phyloP scores from a whole-genome alignment of 2,888 invertebrate genomes.

The Steinernema carpocapsae region DNA sequence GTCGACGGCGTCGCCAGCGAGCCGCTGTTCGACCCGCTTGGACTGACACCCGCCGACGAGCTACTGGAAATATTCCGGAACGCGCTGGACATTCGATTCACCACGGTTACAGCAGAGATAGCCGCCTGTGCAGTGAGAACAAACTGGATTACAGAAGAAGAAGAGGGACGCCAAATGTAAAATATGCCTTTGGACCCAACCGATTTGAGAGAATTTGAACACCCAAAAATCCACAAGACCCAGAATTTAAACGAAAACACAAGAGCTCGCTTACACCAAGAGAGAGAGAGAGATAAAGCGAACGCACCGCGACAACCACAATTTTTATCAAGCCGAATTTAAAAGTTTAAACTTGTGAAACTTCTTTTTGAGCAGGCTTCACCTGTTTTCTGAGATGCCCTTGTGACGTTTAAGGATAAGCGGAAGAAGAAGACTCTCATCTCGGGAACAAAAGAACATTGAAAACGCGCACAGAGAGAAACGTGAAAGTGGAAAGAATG shows the following conservation, averaged over 20 bases:
- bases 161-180: neutral
- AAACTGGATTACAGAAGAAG: slow-evolving; percentile 27
- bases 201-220: slow-evolving; percentile 25
- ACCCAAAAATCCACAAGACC: slow-evolving; percentile 30
- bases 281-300: slow-evolving; percentile 3
- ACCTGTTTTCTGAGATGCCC: too few relatives aligned
- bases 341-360: neutral
- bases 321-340: slow-evolving; percentile 1
- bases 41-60: slow-evolving; percentile 29
- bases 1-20: slow-evolving; percentile 23
- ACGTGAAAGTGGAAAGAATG: slow-evolving; percentile 10
- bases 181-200: too few relatives aligned
- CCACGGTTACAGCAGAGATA: slow-evolving; percentile 67
- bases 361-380: too few relatives aligned
- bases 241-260: neutral
- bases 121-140: slow-evolving; percentile 56
- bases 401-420: too few relatives aligned
- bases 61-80: slow-evolving; percentile 44
- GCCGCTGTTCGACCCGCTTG: slow-evolving; percentile 25
- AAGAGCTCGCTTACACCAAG: slow-evolving; percentile 19
- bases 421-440: neutral
- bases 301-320: slow-evolving; percentile 30
- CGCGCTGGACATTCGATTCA: slow-evolving; percentile 61
- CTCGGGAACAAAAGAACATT: neutral
- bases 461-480: slow-evolving; percentile 4